Evolutionary conservation across 2,113 vertebrate species (phyloP).

Genomic region (Pituophis catenifer): DNA sequence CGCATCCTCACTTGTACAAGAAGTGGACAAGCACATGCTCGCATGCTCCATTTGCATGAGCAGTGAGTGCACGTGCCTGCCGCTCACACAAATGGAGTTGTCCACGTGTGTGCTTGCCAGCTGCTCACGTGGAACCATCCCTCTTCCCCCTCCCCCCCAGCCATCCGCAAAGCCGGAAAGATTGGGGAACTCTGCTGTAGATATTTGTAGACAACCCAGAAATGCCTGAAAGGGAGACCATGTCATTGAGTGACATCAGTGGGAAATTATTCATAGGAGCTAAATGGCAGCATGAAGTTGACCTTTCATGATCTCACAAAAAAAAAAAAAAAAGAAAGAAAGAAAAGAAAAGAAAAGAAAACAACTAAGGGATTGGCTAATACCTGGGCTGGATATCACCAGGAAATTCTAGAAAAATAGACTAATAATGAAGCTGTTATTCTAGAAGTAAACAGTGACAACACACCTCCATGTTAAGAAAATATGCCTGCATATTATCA

Average conservation of each 20-base stretch:
- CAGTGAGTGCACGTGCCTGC: not conserved
- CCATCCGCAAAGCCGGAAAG: not conserved
- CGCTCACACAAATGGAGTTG: not conserved
- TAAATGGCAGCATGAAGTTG: not conserved
- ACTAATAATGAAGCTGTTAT: not conserved
- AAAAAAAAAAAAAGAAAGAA: not conserved
- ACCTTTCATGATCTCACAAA: not conserved
- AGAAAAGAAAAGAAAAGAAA: not conserved
- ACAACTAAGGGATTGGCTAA: not conserved
- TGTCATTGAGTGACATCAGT: not conserved
- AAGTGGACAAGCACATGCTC: not conserved
- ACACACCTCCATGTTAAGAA: not conserved
- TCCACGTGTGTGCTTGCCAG: not conserved
- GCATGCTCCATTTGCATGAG: not conserved
- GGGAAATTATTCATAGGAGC: not conserved
- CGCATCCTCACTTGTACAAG: accelerated
- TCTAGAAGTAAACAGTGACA: not conserved
- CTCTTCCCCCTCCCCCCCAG: not conserved
- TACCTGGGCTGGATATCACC: not conserved
- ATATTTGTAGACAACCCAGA: not conserved
- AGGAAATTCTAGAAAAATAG: not conserved
- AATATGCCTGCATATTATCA: not conserved
- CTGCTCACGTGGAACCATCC: not conserved
- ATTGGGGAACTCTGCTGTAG: not conserved
- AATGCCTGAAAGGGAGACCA: not conserved